These are phyloP conservation scores for Garrulus glandarius DNA, from an alignment of 2,797 vertebrate species.

Conservation along the genomic window DNA sequence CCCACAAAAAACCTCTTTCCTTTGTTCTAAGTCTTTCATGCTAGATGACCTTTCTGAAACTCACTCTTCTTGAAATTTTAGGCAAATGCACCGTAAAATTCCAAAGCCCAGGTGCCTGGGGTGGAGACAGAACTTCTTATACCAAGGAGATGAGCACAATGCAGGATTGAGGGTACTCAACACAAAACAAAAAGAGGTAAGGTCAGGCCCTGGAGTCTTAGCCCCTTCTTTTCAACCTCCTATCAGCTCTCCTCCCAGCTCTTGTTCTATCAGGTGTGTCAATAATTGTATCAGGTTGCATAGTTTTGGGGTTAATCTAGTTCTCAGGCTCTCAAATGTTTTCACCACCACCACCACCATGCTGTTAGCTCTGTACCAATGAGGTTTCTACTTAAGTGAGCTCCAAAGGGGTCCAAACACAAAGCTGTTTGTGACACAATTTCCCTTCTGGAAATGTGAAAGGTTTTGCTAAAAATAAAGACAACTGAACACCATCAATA, in stretches of 20 bases:
- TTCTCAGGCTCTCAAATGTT: background rate
- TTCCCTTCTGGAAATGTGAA: background rate
- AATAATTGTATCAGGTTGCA: background rate
- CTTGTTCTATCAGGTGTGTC: background rate
- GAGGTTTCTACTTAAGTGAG: background rate
- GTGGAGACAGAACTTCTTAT: background rate
- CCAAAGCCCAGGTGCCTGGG: background rate
- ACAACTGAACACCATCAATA: background rate
- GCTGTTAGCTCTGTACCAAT: background rate
- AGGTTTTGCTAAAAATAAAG: background rate
- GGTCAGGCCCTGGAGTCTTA: background rate
- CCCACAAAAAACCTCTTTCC: background rate
- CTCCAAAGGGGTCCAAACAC: background rate
- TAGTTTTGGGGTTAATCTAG: background rate
- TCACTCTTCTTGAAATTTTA: background rate
- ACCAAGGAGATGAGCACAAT: background rate
- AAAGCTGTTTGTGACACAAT: background rate
- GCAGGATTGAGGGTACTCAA: background rate
- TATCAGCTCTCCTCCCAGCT: background rate
- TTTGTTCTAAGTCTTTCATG: background rate
- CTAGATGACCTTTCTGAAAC: background rate
- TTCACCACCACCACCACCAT: background rate
- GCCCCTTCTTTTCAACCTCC: background rate
- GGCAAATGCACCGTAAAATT: fast-evolving
- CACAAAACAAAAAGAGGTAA: background rate